Evolutionary conservation across 1,140 invertebrate genomes (phyloP).

Genomic region (Coboldia fuscipes): DNA sequence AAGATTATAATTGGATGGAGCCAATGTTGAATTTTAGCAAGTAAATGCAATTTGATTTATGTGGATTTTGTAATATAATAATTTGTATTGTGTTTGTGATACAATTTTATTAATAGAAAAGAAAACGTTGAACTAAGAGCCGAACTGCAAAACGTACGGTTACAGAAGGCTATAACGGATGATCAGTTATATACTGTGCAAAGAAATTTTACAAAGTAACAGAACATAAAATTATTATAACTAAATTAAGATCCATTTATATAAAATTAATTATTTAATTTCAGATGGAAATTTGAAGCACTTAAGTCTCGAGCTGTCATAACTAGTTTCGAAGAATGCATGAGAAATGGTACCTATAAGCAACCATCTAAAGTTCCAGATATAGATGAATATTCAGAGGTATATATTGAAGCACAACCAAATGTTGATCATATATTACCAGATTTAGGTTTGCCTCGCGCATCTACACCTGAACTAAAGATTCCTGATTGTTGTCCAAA

Average conservation of each 20-base stretch:
- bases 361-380: too few species aligned
- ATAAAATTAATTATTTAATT: background rate
- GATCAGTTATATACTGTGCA: slow-evolving; percentile 14
- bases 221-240: background rate
- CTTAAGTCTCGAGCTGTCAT: slow-evolving; percentile 17
- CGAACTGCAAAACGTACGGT: slow-evolving; percentile 12
- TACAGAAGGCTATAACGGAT: slow-evolving; percentile 16
- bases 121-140: slow-evolving; percentile 18
- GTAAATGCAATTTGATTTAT: slow-evolving; percentile 15
- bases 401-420: too few species aligned
- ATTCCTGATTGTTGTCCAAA: too few species aligned
- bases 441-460: too few species aligned
- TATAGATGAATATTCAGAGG: too few species aligned
- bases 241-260: background rate
- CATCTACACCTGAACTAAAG: too few species aligned
- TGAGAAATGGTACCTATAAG: too few species aligned
- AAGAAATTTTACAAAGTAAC: slow-evolving; percentile 15
- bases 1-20: slow-evolving; percentile 16
- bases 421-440: background rate
- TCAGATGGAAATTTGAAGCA: slow-evolving; percentile 20
- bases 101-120: slow-evolving; percentile 8
- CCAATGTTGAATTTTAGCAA: slow-evolving; percentile 21
- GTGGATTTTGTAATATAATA: slow-evolving; percentile 8
- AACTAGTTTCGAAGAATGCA: too few species aligned
- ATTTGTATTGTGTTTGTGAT: slow-evolving; percentile 7